Percentiles rank a stretch among this genome's conserved stretches.
Conservation (phyloP, 2,888 invertebrate genomes). For the Rhyacophila evoluta region DNA sequence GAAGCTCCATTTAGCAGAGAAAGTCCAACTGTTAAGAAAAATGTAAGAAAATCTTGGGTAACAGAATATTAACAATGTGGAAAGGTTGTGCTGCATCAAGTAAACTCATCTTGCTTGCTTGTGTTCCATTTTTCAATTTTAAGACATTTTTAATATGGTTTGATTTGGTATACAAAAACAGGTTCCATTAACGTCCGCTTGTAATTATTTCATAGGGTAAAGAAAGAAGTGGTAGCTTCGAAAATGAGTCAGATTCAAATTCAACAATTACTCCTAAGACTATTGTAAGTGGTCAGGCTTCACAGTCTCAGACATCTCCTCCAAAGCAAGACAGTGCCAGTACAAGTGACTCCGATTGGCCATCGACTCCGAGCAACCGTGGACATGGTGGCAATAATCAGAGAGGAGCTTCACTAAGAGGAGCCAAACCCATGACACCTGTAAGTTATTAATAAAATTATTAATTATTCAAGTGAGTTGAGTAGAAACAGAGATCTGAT, state of each 20-base stretch:
- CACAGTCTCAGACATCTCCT: conserved; percentile 57
- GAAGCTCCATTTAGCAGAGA: conserved; percentile 39
- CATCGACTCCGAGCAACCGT: conserved; percentile 66
- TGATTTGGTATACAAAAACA: too few species aligned
- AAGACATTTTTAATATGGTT: too few species aligned
- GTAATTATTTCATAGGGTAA: conserved; percentile 38
- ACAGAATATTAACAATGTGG: too few species aligned
- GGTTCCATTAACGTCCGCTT: too few species aligned
- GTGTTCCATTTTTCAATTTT: too few species aligned
- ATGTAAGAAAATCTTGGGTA: conserved; percentile 36
- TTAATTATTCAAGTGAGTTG: too few species aligned
- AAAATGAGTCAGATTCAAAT: conserved; percentile 83
- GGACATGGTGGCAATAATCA: conserved; percentile 57
- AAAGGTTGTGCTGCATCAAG: too few species aligned
- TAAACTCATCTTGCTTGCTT: too few species aligned
- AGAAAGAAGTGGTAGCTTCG: conserved; percentile 71
- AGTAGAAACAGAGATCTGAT: too few species aligned
- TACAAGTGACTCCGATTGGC: conserved; percentile 72
- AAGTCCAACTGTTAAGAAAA: conserved; percentile 17
- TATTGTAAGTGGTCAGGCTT: conserved; percentile 73
- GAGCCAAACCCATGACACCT: conserved; percentile 44
- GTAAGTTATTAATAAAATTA: too few species aligned
- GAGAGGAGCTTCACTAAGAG: conserved; percentile 48
- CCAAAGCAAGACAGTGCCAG: conserved; percentile 59
- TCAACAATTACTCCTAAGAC: conserved; percentile 81